Evolutionary conservation across 2,888 invertebrate genomes (phyloP).

Genomic region (Epistrophella euchroma): DNA sequence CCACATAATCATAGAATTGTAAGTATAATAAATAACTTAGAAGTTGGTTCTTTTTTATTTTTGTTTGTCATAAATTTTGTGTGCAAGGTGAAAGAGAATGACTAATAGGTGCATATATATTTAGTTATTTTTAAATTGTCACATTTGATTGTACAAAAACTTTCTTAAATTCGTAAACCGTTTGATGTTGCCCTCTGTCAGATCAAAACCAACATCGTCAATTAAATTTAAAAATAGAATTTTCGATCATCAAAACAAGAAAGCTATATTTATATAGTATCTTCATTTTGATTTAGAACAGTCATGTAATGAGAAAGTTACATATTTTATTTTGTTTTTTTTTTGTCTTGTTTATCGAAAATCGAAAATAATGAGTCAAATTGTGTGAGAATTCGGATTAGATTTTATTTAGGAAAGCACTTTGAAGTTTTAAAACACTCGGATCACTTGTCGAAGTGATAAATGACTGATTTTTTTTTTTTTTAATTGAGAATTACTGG

Average conservation of each 20-base stretch:
- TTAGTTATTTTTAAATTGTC: slow-evolving; percentile 10
- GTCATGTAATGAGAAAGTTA: neutral
- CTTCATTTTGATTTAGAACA: neutral
- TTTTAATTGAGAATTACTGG: too few species aligned
- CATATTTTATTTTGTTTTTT: neutral
- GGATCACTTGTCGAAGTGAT: too few species aligned
- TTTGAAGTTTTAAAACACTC: too few species aligned
- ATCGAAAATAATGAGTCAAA: too few species aligned
- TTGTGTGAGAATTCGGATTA: too few species aligned
- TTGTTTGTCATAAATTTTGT: slow-evolving; percentile 1
- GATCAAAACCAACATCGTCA: slow-evolving; percentile 45
- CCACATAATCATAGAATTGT: neutral
- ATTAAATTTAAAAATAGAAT: slow-evolving; percentile 36
- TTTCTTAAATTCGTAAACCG: slow-evolving; percentile 10
- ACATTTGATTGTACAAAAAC: neutral
- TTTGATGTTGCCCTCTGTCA: slow-evolving; percentile 58
- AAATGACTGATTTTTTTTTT: too few species aligned
- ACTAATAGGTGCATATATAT: neutral
- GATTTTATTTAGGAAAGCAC: too few species aligned
- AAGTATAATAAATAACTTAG: neutral
- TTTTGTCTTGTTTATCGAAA: neutral
- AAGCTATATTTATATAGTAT: neutral
- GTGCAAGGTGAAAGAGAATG: slow-evolving; percentile 16
- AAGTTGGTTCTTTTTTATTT: neutral
- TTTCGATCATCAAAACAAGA: slow-evolving; percentile 15